Conservation (phyloP, 30 jellyfish, hydroid and myxozoan genomes). For the Aurelia aurita complex sp. Pacific region DNA sequence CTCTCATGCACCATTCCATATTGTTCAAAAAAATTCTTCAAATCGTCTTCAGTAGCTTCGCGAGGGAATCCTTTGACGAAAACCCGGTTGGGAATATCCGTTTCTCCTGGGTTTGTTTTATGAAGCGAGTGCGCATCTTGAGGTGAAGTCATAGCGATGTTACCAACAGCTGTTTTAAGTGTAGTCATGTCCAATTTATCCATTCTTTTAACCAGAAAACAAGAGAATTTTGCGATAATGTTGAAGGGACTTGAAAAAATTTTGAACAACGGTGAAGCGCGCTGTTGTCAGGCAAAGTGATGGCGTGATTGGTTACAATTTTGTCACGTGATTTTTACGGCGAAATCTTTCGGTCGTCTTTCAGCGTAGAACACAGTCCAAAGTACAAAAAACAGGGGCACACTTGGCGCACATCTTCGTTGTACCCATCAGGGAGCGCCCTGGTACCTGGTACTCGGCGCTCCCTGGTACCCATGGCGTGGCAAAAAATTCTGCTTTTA, state of each 20-base stretch:
- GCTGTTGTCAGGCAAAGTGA: not conserved
- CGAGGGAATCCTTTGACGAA: slow-evolving; percentile 98
- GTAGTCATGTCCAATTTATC: slow-evolving; percentile 53
- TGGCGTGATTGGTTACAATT: slow-evolving; percentile 32
- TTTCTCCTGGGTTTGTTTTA: slow-evolving; percentile 94
- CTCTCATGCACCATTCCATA: slow-evolving; percentile 98
- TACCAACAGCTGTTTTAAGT: slow-evolving; percentile 44
- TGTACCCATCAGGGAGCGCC: too few relatives aligned
- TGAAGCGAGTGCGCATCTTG: slow-evolving; percentile 57
- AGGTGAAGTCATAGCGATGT: slow-evolving; percentile 36
- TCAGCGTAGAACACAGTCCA: too few relatives aligned
- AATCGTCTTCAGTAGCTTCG: slow-evolving; percentile 96
- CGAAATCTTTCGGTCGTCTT: too few relatives aligned
- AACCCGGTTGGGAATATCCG: slow-evolving; percentile 97
- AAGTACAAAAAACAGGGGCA: too few relatives aligned
- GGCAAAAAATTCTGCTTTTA: too few relatives aligned
- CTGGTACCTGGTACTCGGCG: too few relatives aligned
- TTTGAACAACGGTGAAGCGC: slow-evolving; percentile 13
- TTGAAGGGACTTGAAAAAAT: slow-evolving; percentile 17
- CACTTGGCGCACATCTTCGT: too few relatives aligned
- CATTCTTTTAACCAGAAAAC: not conserved
- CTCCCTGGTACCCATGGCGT: too few relatives aligned
- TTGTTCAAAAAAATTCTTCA: slow-evolving; percentile 79
- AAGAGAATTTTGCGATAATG: slow-evolving; percentile 6
- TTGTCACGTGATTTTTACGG: not conserved